phyloP scores from a whole-genome alignment of 2,888 invertebrate genomes.

The Heliconius cydno region DNA sequence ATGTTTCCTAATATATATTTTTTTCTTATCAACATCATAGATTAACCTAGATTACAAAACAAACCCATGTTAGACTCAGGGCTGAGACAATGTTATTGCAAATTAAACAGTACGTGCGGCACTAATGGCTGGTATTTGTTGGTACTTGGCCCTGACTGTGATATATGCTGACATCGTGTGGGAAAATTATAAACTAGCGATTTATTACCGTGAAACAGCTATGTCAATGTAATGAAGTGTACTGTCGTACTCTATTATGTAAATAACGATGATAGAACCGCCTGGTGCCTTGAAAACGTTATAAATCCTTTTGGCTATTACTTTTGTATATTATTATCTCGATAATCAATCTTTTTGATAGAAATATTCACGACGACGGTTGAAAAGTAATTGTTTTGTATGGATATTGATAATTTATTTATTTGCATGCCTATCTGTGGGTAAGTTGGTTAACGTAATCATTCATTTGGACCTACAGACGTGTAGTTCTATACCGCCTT shows the following conservation, averaged over 20 bases:
- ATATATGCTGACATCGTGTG: conserved; percentile 43
- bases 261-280: conserved; percentile 20
- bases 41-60: conserved; percentile 8
- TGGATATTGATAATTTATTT: neutral
- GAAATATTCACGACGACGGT: conserved; percentile 5
- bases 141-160: conserved; percentile 33
- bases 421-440: neutral
- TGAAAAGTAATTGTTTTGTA: conserved; percentile 18
- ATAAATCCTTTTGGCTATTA: conserved; percentile 5
- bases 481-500: neutral
- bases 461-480: neutral
- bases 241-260: conserved; percentile 24
- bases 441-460: neutral
- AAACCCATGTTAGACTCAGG: neutral
- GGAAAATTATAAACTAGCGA: conserved; percentile 44
- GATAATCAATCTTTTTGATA: conserved; percentile 26
- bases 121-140: conserved; percentile 31
- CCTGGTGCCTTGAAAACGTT: neutral
- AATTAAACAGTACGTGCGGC: conserved; percentile 10
- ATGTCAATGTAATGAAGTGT: conserved; percentile 33
- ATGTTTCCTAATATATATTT: too few relatives aligned
- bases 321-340: conserved; percentile 5
- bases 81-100: conserved; percentile 13
- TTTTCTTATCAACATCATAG: neutral
- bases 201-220: conserved; percentile 34